Conservation (phyloP, 30 jellyfish, hydroid and myxozoan species). For the Sanderia malayensis region DNA sequence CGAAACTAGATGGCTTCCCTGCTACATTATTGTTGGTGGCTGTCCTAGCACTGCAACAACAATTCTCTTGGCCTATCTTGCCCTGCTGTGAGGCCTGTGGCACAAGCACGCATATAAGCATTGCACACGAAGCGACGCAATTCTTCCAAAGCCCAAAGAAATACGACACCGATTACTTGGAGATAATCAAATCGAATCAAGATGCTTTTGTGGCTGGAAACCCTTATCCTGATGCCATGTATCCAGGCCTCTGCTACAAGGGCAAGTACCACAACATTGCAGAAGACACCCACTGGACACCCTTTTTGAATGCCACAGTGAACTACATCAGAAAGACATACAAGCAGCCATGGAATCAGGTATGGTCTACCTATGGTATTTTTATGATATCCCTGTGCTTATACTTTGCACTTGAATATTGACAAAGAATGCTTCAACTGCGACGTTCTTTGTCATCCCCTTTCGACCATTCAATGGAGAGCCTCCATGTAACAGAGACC, state of each 20-base stretch:
- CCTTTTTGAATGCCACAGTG: constrained; percentile 80
- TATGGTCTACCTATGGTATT: constrained; percentile 7
- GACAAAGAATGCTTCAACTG: too few species aligned
- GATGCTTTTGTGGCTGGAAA: constrained; percentile 96
- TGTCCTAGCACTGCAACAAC: too few species aligned
- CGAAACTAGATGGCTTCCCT: too few species aligned
- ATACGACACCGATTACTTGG: constrained; percentile 32
- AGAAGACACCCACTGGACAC: constrained; percentile 94
- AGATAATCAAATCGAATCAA: constrained; percentile 52
- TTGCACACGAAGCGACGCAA: constrained; percentile 77
- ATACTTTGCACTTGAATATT: too few species aligned
- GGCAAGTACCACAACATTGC: constrained; percentile 72
- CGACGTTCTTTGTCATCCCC: too few species aligned
- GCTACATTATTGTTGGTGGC: too few species aligned
- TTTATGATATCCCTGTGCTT: too few species aligned
- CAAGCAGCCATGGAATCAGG: constrained; percentile 90
- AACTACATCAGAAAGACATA: constrained; percentile 68
- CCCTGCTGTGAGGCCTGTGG: constrained; percentile 85
- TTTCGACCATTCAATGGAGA: too few species aligned
- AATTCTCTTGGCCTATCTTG: too few species aligned
- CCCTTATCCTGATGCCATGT: constrained; percentile 91
- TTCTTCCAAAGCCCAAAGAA: constrained; percentile 31
- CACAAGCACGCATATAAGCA: constrained; percentile 88
- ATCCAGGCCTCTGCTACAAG: constrained; percentile 70
- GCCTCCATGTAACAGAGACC: too few species aligned